Base-by-base conservation (phyloP, 2,888 invertebrate genomes). In the Polyommatus iphigenia region DNA sequence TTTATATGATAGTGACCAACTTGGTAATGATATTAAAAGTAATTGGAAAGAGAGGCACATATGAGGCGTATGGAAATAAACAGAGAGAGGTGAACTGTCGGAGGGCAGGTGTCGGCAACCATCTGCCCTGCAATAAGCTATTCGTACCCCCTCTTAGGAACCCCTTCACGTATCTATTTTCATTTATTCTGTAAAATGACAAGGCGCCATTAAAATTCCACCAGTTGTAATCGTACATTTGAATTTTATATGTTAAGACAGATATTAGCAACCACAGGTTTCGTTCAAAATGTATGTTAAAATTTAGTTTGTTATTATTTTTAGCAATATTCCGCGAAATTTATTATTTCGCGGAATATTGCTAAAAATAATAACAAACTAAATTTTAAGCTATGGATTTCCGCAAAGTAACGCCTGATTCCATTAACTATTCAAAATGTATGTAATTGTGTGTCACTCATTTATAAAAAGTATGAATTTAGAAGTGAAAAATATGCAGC, bases 21-120 rank as follows among this genome's bases (percentile, higher is more conserved):
- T 82, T 81, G 83, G 83, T 85, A 83, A 82, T 81, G 82, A 84
- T 83, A 84, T 82, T 83, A 83, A 81, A 83, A 82, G 80, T 81
- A 82, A 82, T 82, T 83, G 84, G 84, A 84, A 84, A 85, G 85
- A 83, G 84, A 85, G 76, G 81, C 78, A 73, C 78, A 82, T 83
- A 83, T 72, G 59, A 79, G 67, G 80, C 80, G 82, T 82, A 82
- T 83, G 84, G 83, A 81, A 83, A 81, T 85, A 81, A 83, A 85
- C 86, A 87, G 85, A 86, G 84, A 86, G 86, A 86, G 83, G 85
- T 85, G 86, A 86, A 85, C 85, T 88, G 88, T 87, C 84, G 81
- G 83, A 83, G 85, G 85, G 88, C 91, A 92, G 91, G 92, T 91
- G 92, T 88, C 87, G 85, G 83, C 83, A 83, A 87, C 86, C 92